Base-by-base conservation (phyloP, 2,113 vertebrate genomes). In the Podarcis cretensis region DNA sequence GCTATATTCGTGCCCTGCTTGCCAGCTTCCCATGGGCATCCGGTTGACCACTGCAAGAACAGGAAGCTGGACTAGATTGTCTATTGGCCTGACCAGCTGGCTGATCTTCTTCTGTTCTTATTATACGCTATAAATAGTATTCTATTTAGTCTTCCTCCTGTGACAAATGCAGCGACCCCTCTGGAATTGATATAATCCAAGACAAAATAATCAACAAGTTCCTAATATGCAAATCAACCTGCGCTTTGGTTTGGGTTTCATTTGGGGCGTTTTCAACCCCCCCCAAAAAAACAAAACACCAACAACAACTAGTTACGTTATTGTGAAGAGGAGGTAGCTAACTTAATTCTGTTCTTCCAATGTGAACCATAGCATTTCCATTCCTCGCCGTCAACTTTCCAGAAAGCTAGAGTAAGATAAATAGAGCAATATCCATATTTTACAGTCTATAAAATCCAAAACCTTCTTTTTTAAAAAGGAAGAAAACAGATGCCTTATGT, bases 371-470 rank as follows among this genome's bases (percentile, higher is more conserved):
- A 92, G 35, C 85, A 63, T 93, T 95, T 95, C 92, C 94, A 97
- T 95, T 95, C 92, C 85, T 40, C 66, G 92, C 92, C 76, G 65
- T 93, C 95, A 95, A 89, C 92, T 96, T 96, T 95, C 92, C 91
- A 92, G 0, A 48, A 94, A 96, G 82, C 87, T 95, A 95, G 91
- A 96, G 96, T 95, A 97, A 97, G 96, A 97, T 97, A 97, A 96
- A 97, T 97, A 96, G 95, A 95, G 94, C 94, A 96, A 96, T 97
- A 97, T 95, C 86, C 92, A 94, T 96, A 97, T 95, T 97, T 97
- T 96, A 97, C 95, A 97, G 94, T 96, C 96, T 97, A 96, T 97
- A 97, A 97, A 97, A 95, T 91, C 91, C 92, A 94, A 91, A 95
- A 94, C 85, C 92, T 95, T 92, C 92, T 95, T 94, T 93, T 88